A percentile compares a stretch with the other conserved stretches of the same genome.
Conservation (phyloP, 2,113 vertebrate species). For the Dinomys branickii region DNA sequence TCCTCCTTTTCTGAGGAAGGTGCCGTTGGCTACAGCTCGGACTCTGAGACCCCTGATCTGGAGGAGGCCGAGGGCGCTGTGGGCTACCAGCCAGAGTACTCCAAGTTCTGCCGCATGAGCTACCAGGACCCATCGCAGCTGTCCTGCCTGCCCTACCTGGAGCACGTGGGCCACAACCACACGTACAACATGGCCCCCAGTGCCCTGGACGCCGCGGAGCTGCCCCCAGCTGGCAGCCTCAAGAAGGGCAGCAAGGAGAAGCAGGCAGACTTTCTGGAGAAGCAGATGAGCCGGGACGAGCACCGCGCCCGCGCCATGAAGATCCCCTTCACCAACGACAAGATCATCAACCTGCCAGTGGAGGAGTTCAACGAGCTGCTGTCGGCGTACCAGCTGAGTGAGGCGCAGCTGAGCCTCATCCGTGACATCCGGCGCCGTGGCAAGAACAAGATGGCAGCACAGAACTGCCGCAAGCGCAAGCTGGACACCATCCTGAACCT, state of each 20-base stretch:
- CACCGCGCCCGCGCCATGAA: constrained; percentile 97
- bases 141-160: constrained; percentile 94
- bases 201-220: constrained; percentile 85
- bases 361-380: constrained; percentile 99
- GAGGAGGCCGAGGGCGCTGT: constrained; percentile 94
- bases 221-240: constrained; percentile 80
- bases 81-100: constrained; percentile 94
- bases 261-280: constrained; percentile 91
- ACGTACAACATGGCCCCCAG: constrained; percentile 95
- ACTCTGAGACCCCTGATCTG: constrained; percentile 93
- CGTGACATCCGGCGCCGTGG: constrained; percentile 96
- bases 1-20: constrained; percentile 97
- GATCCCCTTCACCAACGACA: constrained; percentile 98
- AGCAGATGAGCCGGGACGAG: constrained; percentile 96
- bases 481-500: constrained; percentile 98
- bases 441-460: constrained; percentile 99
- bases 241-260: constrained; percentile 93
- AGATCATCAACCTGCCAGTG: constrained; percentile 98
- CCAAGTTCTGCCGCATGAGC: constrained; percentile 99
- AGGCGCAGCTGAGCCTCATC: constrained; percentile 96
- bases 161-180: constrained; percentile 96
- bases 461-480: constrained; percentile 99
- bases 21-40: constrained; percentile 97
- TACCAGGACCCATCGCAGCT: constrained; percentile 95
- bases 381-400: constrained; percentile 96